Base-by-base conservation (phyloP, 2,797 vertebrate species). In the Distichodus sexfasciatus region DNA sequence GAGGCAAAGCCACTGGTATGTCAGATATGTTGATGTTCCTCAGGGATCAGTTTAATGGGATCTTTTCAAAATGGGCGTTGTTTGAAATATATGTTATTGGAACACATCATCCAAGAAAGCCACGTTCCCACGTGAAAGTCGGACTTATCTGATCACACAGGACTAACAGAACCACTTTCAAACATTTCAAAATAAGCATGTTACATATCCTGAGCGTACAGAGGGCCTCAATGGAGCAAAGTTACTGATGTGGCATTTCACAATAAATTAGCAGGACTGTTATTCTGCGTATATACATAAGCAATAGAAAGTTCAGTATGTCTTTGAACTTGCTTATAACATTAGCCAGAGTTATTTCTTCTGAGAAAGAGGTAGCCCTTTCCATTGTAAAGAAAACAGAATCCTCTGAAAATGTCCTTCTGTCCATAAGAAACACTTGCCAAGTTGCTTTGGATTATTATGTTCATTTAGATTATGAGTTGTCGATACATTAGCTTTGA, bases 91-190 rank as follows among this genome's bases (percentile, higher is more conserved):
- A 82, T 83, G 81, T 81, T 83, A 79, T 81, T 69, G 50, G 65
- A 82, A 84, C 82, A 79, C 79, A 70, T 86, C 75, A 73, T 87
- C 83, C 71, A 77, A 79, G 69, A 84, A 77, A 85, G 80, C 58
- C 70, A 77, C 79, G 77, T 92, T 91, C 90, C 85, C 90, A 88
- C 81, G 89, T 86, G 90, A 91, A 92, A 90, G 78, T 81, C 76
- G 51, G 80, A 86, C 58, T 83, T 80, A 75, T 80, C 43, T 67
- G 76, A 82, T 80, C 78, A 81, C 70, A 81, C 35, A 2, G 74
- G 75, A 83, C 86, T 81, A 81, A 36, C 15, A 51, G 38, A 61
- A 58, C 33, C n/a, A 28, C 29, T 53, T 65, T 76, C 36, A 85
- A 81, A 83, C 43, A 67, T 82, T 71, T 76, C 17, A 63, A 81